A percentile compares a stretch with the other conserved stretches of the same genome.
Evolutionary conservation across 2,797 vertebrate species (phyloP).

Genomic region (Trichosurus vulpecula): DNA sequence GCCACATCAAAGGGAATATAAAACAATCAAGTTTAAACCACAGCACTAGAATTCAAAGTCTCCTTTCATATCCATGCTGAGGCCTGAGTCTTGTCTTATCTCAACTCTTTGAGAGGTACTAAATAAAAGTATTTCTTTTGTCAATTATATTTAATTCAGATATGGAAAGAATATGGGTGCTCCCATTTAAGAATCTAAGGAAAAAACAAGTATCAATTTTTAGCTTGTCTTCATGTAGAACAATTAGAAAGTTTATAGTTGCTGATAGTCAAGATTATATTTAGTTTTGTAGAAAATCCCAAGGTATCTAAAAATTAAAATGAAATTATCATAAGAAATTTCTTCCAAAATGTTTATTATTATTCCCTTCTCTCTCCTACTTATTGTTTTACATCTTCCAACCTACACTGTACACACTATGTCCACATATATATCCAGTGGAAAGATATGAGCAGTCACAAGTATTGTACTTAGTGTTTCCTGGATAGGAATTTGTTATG

Average conservation of each 20-base stretch:
- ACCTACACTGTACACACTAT: background rate
- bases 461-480: background rate
- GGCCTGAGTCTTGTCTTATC: background rate
- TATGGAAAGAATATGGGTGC: background rate
- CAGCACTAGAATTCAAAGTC: background rate
- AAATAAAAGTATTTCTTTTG: background rate
- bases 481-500: background rate
- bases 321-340: background rate
- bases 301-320: background rate
- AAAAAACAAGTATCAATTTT: background rate
- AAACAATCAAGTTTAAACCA: background rate
- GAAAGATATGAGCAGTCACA: background rate
- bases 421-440: background rate
- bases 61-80: background rate
- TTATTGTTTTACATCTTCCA: background rate
- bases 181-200: background rate
- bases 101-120: background rate
- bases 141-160: background rate
- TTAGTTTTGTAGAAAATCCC: background rate
- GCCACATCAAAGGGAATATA: background rate
- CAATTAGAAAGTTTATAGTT: background rate
- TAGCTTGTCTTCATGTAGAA: background rate
- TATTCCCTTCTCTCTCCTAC: background rate
- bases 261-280: background rate
- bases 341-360: background rate